Evolutionary conservation across 2,888 invertebrate species (phyloP).

Genomic region (Julus scandinavius): DNA sequence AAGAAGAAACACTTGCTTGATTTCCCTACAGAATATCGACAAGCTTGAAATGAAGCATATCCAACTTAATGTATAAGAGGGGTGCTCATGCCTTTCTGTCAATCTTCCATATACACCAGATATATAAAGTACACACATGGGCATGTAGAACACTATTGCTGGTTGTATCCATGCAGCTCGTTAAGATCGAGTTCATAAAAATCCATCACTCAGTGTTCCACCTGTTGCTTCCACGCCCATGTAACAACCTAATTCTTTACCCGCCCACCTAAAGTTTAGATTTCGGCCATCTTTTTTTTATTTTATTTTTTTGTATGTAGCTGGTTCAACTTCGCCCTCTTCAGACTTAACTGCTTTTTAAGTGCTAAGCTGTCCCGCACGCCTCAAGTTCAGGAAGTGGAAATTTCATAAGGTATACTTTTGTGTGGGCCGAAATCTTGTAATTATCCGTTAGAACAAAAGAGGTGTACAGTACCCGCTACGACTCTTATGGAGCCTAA

Average conservation of each 20-base stretch:
- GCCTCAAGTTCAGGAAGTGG: slow-evolving; percentile 37
- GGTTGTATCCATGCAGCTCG: neutral
- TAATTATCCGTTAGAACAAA: slow-evolving; percentile 21
- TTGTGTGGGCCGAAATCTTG: slow-evolving; percentile 12
- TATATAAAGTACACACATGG: neutral
- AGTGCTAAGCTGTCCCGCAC: slow-evolving; percentile 28
- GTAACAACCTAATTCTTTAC: slow-evolving; percentile 16
- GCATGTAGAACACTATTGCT: neutral
- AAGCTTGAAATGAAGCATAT: neutral
- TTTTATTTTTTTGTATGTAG: neutral
- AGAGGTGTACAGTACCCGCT: neutral
- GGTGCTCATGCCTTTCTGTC: neutral
- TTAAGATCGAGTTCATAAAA: neutral
- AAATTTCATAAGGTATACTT: neutral
- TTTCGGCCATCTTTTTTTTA: slow-evolving; percentile 9
- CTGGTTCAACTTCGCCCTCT: slow-evolving; percentile 6
- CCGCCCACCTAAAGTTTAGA: neutral
- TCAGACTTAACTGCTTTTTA: neutral
- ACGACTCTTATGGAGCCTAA: neutral
- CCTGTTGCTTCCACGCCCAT: slow-evolving; percentile 23
- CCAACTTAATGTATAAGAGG: neutral
- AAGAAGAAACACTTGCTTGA: neutral
- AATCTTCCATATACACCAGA: neutral
- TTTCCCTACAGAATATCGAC: neutral
- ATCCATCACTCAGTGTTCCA: neutral